Evolutionary conservation across 2,888 invertebrate species (phyloP).

Genomic region (Agrenia bidenticulata): DNA sequence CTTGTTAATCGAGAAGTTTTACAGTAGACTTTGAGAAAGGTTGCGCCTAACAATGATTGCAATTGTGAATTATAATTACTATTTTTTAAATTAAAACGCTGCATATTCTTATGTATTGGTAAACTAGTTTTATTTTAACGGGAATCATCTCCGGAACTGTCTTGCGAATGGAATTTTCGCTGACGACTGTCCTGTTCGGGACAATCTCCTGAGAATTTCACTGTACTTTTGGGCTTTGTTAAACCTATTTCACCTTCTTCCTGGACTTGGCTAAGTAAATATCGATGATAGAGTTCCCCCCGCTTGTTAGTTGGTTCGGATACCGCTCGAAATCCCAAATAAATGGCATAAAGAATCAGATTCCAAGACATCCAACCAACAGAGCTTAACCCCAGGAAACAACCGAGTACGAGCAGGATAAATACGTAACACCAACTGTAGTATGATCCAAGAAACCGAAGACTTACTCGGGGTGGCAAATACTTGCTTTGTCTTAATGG

Average conservation of each 20-base stretch:
- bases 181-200: too few species aligned
- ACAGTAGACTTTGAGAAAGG: too few species aligned
- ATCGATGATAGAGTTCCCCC: constrained; percentile 17
- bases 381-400: background rate
- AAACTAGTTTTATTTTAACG: too few species aligned
- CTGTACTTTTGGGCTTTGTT: background rate
- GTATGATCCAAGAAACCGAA: constrained; percentile 25
- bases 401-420: constrained; percentile 12
- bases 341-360: constrained; percentile 18
- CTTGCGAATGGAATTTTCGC: too few species aligned
- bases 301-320: constrained; percentile 26
- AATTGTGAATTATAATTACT: too few species aligned
- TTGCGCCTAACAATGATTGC: too few species aligned
- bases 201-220: too few species aligned
- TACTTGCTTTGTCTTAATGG: constrained; percentile 56
- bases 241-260: background rate
- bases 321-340: constrained; percentile 20
- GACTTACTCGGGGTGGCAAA: constrained; percentile 65
- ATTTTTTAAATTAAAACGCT: too few species aligned
- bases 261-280: background rate
- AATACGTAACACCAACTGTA: background rate
- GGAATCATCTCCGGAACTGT: too few species aligned
- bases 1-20: too few species aligned
- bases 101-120: too few species aligned
- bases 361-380: too few species aligned